A percentile compares a stretch with the other conserved stretches of the same genome.
These are phyloP conservation scores for Oreochromis spilurus DNA, from an alignment of 2,113 vertebrate species.

Conservation along the genomic window DNA sequence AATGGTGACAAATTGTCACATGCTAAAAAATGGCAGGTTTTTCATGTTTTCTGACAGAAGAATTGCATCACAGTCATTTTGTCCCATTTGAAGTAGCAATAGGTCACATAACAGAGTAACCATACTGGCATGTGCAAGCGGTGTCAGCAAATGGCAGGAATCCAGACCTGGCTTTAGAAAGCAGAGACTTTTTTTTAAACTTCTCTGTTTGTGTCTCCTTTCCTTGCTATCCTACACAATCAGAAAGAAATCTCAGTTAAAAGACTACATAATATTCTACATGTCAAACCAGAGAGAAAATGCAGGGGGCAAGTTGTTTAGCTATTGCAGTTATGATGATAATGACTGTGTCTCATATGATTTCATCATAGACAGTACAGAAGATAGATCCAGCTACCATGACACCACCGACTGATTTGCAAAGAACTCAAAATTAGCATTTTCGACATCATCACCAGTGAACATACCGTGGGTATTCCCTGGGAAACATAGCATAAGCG, in stretches of 20 bases:
- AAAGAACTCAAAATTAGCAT: background rate
- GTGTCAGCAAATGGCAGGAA: conserved; percentile 11
- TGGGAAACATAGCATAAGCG: background rate
- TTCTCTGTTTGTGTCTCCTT: background rate
- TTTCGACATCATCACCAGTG: background rate
- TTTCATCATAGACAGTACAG: background rate
- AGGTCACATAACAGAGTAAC: background rate
- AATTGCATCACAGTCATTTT: background rate
- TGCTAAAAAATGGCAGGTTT: background rate
- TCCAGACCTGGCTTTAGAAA: conserved; percentile 7
- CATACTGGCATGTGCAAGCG: background rate
- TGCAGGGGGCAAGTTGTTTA: background rate
- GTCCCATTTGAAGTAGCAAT: background rate
- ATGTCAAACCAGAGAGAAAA: background rate
- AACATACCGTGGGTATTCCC: background rate
- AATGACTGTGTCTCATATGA: background rate
- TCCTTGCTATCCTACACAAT: background rate
- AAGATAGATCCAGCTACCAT: background rate
- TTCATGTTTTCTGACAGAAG: background rate
- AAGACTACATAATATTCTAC: background rate
- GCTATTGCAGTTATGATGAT: background rate
- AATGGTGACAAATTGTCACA: background rate
- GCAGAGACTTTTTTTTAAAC: background rate
- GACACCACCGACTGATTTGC: background rate
- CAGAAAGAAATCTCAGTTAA: background rate